These are phyloP conservation scores for Athripsodes cinereus DNA, from an alignment of 2,888 invertebrate genomes.

Conservation along the genomic window DNA sequence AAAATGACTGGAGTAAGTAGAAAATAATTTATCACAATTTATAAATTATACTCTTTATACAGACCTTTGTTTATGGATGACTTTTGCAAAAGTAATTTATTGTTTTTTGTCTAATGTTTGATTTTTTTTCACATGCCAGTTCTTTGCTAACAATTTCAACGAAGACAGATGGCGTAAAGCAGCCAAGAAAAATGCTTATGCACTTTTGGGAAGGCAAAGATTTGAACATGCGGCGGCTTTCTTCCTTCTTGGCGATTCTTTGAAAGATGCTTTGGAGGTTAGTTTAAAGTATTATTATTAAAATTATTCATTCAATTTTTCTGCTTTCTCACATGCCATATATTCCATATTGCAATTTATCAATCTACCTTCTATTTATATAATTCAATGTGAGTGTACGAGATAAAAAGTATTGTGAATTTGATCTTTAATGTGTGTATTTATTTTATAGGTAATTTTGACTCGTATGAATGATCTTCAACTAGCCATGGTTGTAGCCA, in stretches of 20 bases:
- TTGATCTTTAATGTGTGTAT: neutral
- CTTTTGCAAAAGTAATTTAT: too few relatives aligned
- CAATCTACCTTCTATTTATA: neutral
- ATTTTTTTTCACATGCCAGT: conserved; percentile 38
- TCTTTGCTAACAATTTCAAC: conserved; percentile 91
- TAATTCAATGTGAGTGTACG: neutral
- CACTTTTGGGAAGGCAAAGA: conserved; percentile 88
- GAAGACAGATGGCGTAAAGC: conserved; percentile 96
- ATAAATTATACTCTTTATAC: too few relatives aligned
- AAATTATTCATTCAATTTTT: too few relatives aligned
- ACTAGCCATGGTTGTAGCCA: conserved; percentile 87
- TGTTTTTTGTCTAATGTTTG: neutral
- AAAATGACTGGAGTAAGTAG: conserved; percentile 70
- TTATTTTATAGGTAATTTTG: conserved; percentile 62
- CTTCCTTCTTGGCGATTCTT: conserved; percentile 89
- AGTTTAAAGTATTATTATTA: conserved; percentile 34
- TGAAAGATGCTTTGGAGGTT: conserved; percentile 94
- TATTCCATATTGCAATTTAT: too few relatives aligned
- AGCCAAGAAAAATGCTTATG: conserved; percentile 97
- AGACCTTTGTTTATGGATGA: too few relatives aligned
- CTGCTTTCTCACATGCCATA: too few relatives aligned
- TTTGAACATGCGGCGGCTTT: conserved; percentile 99
- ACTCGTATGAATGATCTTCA: conserved; percentile 93
- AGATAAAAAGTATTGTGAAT: too few relatives aligned
- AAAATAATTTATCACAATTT: too few relatives aligned